A percentile compares a stretch with the other conserved stretches of the same genome.
Conservation (phyloP, 2,113 vertebrate species). For the Burhinus oedicnemus region DNA sequence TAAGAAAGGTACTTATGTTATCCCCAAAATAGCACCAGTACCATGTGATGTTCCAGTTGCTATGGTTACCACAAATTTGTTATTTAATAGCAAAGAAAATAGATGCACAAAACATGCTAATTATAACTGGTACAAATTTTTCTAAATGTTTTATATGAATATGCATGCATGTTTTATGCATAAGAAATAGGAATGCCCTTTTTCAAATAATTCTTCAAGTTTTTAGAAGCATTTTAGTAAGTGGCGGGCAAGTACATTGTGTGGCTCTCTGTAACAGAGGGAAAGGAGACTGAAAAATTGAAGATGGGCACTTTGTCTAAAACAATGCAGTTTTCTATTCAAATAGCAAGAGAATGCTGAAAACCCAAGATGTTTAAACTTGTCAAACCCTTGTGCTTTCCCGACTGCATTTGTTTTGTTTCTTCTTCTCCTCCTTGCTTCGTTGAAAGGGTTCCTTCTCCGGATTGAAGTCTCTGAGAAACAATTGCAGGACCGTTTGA, state of each 20-base stretch:
- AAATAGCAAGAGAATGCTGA: slow-evolving; percentile 30
- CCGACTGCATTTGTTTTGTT: neutral
- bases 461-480: neutral
- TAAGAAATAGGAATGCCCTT: slow-evolving; percentile 74
- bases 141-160: slow-evolving; percentile 82
- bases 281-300: slow-evolving; percentile 33
- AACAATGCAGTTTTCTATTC: slow-evolving; percentile 1
- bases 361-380: neutral
- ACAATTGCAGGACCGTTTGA: neutral
- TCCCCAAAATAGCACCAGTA: slow-evolving; percentile 81
- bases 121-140: slow-evolving; percentile 84
- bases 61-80: slow-evolving; percentile 87
- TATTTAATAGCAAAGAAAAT: slow-evolving; percentile 87
- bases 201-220: slow-evolving; percentile 73
- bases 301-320: slow-evolving; percentile 42
- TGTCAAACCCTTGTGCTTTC: neutral
- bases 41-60: slow-evolving; percentile 82
- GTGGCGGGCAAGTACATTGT: slow-evolving; percentile 31
- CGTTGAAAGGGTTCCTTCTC: neutral
- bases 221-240: slow-evolving; percentile 55
- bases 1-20: slow-evolving; percentile 84
- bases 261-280: neutral
- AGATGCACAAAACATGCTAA: slow-evolving; percentile 87
- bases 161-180: slow-evolving; percentile 80
- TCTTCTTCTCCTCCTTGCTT: neutral